Evolutionary conservation across 2,888 invertebrate genomes (phyloP).

Genomic region (Chelonus formosanus): DNA sequence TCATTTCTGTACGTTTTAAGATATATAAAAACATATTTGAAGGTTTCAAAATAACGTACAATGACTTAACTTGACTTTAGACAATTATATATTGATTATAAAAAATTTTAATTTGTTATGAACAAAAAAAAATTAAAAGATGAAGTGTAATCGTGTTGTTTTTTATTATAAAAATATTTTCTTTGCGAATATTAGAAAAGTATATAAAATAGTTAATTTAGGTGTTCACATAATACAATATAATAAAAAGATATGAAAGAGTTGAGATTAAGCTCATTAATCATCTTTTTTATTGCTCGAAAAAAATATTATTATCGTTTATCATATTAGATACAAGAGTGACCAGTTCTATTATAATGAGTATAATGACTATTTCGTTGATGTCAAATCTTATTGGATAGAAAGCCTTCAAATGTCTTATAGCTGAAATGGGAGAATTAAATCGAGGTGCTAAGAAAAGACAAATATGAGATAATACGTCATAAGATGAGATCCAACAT

Average conservation of each 20-base stretch:
- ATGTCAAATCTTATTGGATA: conserved; percentile 26
- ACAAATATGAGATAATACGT: conserved; percentile 64
- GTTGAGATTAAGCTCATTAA: conserved; percentile 28
- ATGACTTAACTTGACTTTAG: too few relatives aligned
- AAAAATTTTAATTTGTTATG: neutral
- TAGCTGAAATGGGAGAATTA: conserved; percentile 58
- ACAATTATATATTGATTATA: neutral
- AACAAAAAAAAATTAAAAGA: too few relatives aligned
- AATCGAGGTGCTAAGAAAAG: conserved; percentile 57
- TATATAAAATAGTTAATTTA: too few relatives aligned
- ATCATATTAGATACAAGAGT: conserved; percentile 4
- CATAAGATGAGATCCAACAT: conserved; percentile 55
- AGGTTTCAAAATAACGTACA: too few relatives aligned
- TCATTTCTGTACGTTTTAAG: too few relatives aligned
- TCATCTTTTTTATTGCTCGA: conserved; percentile 35
- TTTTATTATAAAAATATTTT: too few relatives aligned
- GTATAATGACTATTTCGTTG: conserved; percentile 16
- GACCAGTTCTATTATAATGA: conserved; percentile 13
- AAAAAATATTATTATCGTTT: conserved; percentile 13
- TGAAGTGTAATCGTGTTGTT: neutral
- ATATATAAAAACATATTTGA: too few relatives aligned
- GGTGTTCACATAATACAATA: neutral
- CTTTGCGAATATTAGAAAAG: too few relatives aligned
- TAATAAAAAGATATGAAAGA: neutral
- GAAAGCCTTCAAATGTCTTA: conserved; percentile 57